A percentile compares a stretch with the other conserved stretches of the same genome.
phyloP scores from a whole-genome alignment of 2,888 invertebrate species.

The Acholoe squamosa region DNA sequence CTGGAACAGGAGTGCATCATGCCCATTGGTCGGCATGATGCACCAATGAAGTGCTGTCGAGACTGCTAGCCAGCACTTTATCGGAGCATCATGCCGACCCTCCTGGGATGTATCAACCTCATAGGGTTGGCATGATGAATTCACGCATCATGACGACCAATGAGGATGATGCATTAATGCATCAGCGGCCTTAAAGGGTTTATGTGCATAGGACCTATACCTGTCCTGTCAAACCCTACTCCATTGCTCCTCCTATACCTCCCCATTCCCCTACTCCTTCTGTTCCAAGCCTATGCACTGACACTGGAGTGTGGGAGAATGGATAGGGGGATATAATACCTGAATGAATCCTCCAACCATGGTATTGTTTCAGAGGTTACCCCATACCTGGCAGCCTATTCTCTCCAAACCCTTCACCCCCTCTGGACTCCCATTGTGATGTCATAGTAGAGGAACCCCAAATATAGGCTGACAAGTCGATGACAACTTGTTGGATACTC shows the following conservation, averaged over 20 bases:
- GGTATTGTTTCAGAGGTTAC: constrained; percentile 47
- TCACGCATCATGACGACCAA: no score
- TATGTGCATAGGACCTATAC: background rate
- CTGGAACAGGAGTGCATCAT: no score
- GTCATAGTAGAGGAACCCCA: background rate
- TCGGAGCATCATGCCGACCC: no score
- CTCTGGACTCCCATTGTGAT: constrained; percentile 29
- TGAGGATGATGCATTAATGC: no score
- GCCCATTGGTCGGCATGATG: no score
- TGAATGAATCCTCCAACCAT: background rate
- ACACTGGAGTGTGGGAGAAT: background rate
- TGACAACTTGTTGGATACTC: constrained; percentile 47
- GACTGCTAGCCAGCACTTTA: no score
- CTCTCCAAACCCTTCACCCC: background rate
- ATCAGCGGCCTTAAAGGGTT: background rate
- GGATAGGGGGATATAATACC: background rate
- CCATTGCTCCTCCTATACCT: background rate
- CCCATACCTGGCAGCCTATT: background rate
- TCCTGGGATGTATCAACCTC: no score
- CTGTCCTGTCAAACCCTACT: background rate
- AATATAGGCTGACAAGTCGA: constrained; percentile 45
- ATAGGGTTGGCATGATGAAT: no score
- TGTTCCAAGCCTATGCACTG: background rate
- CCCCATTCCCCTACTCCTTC: background rate
- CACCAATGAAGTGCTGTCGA: no score